Evolutionary conservation across 2,888 invertebrate species (phyloP), one percentile per base, ranked within the genome.

Genomic region (Mesorhabditis sp.): DNA sequence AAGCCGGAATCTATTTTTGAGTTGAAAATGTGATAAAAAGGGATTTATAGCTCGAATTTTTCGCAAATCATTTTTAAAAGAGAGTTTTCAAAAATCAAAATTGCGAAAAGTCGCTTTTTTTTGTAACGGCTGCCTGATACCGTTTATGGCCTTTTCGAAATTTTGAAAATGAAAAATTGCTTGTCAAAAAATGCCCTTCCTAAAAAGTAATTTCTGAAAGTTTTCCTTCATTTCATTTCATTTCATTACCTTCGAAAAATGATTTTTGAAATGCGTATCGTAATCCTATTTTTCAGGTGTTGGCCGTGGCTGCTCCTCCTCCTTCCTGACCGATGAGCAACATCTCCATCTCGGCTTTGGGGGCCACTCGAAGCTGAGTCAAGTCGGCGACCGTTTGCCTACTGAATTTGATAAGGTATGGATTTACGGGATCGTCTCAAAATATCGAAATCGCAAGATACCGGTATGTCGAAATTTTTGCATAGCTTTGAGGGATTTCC

Each of bases 301-400:
- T 5, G 80, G 79, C 5, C 71, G 81, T n/a, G 82, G 82, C 4
- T 82, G 82, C 65, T 82, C 82, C 0, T 75, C 76, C 5, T 74
- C 72, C 50, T 82, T 80, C 68, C 72, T 82, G 13, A 79, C 81
- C 43, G 82, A 82, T 63, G 82, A 82, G 68, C 82, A 82, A 61
- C 81, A 82, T 70, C 69, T 79, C 61, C 81, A 80, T 67, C 70
- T 79, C 4, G 79, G 78, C 2, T 71, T 82, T 13, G 82, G 82
- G 3, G 72, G 78, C 0, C 80, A 82, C 70, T 78, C 80, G 4
- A 70, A 76, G 42, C 74, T 72, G 0, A 79, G 80, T 15, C 77
- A 80, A 62, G 75, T 80, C 7, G 78, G 81, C 13, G 72, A 81
- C 43, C 80, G 80, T 67, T 73, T 82, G 7, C 78, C 82, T 61